Percentiles rank a stretch among this genome's conserved stretches.
Evolutionary conservation across 2,888 invertebrate genomes (phyloP).

Genomic region (Mongoloraphidia duomilia): DNA sequence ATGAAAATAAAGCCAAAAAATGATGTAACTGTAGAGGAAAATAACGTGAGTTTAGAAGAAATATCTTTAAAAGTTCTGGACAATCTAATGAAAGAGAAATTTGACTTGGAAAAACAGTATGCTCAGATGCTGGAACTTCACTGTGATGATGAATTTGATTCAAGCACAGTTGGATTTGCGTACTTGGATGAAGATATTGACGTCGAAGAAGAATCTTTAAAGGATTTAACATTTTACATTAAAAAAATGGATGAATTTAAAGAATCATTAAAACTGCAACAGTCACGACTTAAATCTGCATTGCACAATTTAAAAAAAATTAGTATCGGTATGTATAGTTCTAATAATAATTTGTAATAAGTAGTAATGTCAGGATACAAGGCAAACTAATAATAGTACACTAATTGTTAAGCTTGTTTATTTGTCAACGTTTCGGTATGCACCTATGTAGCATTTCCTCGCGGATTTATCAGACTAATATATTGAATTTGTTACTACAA

Average conservation of each 20-base stretch:
- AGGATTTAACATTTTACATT: constrained; percentile 49
- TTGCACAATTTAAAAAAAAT: constrained; percentile 29
- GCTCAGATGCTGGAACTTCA: constrained; percentile 52
- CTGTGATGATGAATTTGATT: constrained; percentile 38
- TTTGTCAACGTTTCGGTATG: too few relatives aligned
- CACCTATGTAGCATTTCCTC: too few relatives aligned
- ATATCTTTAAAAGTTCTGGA: constrained; percentile 57
- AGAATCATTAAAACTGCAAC: constrained; percentile 44
- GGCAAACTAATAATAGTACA: too few relatives aligned
- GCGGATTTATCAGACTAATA: too few relatives aligned
- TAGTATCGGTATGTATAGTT: constrained; percentile 23
- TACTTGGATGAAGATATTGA: constrained; percentile 37
- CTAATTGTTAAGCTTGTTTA: too few relatives aligned
- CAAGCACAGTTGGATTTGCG: constrained; percentile 46
- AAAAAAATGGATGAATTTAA: constrained; percentile 47
- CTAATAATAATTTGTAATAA: not conserved
- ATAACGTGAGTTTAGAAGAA: constrained; percentile 56
- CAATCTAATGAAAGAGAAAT: constrained; percentile 53
- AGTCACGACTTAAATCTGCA: constrained; percentile 39
- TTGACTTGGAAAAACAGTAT: constrained; percentile 51
- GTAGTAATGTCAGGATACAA: too few relatives aligned
- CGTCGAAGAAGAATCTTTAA: constrained; percentile 42
- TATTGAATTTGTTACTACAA: too few relatives aligned
- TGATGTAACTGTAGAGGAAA: constrained; percentile 27
- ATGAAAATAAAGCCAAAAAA: constrained; percentile 36